Evolutionary conservation across 2,888 invertebrate species (phyloP), one percentile per base, ranked within the genome.

Genomic region (Lacanobia oleracea): DNA sequence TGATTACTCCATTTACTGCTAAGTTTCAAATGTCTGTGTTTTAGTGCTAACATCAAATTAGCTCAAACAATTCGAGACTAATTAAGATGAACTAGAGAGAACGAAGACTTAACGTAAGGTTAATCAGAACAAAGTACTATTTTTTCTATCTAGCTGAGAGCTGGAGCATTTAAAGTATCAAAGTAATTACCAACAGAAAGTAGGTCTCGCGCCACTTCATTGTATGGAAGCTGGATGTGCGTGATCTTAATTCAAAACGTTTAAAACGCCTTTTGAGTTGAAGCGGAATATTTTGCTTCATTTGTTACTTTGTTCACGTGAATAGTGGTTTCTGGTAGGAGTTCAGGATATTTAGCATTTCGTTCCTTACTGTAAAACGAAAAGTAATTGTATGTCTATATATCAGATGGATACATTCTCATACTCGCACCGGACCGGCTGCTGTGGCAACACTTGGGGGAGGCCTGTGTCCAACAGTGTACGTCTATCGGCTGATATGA

Each of bases 221-320:
- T 82, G 72, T 86, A 77, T 72, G 67, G 80, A 72, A 76, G 79
- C 70, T 81, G 82, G 66, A 77, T 70, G 77, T 79, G 76, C 74
- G 86, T 85, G 86, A 81, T 84, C 78, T 78, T 86, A 82, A 86
- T 82, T 82, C 68, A 67, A 77, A 82, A 67, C 72, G 78, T 77
- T 82, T 84, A 66, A 79, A 74, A 70, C 23, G 69, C 51, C 57
- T 72, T 81, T 68, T 67, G 43, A 69, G 37, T 72, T 69, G 33
- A 62, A 60, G 66, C 48, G 50, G 56, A 72, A 72, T 61, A 66
- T 66, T 79, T 82, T 73, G 64, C 82, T 70, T 66, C 68, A 76
- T 75, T 82, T 80, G 67, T 60, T 75, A 73, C 71, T 72, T 82
- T 80, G 73, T 82, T 77, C 67, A 40, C 61, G 57, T 62, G 72